Base-by-base conservation (phyloP, 2,888 invertebrate species). In the Lacanobia oleracea region DNA sequence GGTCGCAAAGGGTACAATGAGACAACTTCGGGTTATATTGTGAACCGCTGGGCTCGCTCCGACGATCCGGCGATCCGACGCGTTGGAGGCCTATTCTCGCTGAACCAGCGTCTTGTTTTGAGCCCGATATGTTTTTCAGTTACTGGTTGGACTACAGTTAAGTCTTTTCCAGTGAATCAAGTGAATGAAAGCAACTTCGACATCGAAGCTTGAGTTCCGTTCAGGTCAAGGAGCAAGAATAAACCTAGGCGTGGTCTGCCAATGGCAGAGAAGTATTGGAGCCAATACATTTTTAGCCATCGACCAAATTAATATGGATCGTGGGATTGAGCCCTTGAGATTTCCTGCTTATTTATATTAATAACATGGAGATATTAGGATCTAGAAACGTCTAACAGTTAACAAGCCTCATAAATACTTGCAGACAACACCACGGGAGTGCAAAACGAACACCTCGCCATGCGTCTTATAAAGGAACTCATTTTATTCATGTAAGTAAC, bases 1-100 rank as follows among this genome's bases (percentile, higher is more conserved):
- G 91, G 93, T 94, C 92, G 95, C 95, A 94, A 94, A 95, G 93
- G 92, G 93, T 81, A 93, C 94, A 93, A 91, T 75, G 77, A 81
- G 72, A 79, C 68, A 87, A 87, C 88, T 90, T 90, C 85, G 75
- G 48, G 56, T 27, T 66, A 51, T 54, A 66, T 33, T 48, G 27
- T 37, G 33, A 56, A 59, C 56, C 37, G 18, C 23, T 27, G 51
- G 66, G 59, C 79, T 82, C 83, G 68, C 60, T 37, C 83, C 83
- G 54, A 81, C 74, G 83, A 74, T 37, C 83, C 83, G 54, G 77
- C 74, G 83, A 74, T 79, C 74, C 1, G 10, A 48, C 33, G 23
- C 59, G 10, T 60, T 48, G n/a, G 37, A 51, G 67, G 64, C 62
- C 16, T 61, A 56, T 40, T 64, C 59, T 63, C 51, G 43, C 40